Conservation (phyloP, 2,113 vertebrate species). For the Caloenas nicobarica region DNA sequence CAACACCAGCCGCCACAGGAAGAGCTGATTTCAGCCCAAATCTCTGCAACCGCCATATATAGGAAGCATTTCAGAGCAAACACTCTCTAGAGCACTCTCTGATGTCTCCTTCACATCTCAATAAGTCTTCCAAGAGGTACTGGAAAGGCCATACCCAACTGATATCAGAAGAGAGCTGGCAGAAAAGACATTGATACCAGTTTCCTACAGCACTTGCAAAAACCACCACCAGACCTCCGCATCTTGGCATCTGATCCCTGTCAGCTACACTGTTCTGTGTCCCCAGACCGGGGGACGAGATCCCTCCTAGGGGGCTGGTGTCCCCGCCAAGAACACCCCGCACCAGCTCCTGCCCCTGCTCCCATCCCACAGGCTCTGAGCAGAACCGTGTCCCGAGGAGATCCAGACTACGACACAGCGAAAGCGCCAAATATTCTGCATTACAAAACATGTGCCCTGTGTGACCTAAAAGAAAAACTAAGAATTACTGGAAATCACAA, state of each 20-base stretch:
- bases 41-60: not conserved
- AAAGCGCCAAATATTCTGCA: not conserved
- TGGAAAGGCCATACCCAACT: not conserved
- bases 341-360: not conserved
- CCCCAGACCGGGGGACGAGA: not conserved
- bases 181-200: not conserved
- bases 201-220: not conserved
- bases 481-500: not conserved
- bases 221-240: not conserved
- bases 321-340: not conserved
- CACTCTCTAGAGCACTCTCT: not conserved
- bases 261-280: not conserved
- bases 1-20: not conserved
- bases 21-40: not conserved
- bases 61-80: not conserved
- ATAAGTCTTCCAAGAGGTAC: not conserved
- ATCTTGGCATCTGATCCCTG: not conserved
- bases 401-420: rapidly evolving
- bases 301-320: not conserved
- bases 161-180: not conserved
- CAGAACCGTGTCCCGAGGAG: rapidly evolving
- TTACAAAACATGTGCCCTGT: rapidly evolving
- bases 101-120: not conserved
- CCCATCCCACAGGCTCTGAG: rapidly evolving
- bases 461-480: not conserved